A percentile compares a stretch with the other conserved stretches of the same genome.
Conservation (phyloP, 2,888 invertebrate genomes). For the Cephonodes hylas region DNA sequence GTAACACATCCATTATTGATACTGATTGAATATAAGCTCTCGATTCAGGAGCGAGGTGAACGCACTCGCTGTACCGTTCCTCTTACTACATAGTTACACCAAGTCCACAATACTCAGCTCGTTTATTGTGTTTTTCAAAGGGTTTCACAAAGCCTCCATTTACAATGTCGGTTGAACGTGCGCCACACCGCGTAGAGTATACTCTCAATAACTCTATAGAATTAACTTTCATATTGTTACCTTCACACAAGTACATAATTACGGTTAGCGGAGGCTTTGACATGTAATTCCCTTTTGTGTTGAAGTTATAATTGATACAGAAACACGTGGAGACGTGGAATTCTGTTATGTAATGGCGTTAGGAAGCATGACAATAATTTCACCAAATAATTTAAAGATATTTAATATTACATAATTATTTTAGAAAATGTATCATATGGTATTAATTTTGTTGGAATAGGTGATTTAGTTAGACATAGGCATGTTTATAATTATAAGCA, state of each 20-base stretch:
- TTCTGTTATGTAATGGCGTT: not conserved
- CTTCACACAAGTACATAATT: conserved; percentile 4
- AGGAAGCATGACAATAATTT: not conserved
- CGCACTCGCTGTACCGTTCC: conserved; percentile 25
- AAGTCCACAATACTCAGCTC: conserved; percentile 49
- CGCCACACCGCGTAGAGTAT: conserved; percentile 25
- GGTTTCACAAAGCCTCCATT: conserved; percentile 54
- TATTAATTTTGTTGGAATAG: too few species aligned
- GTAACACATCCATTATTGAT: conserved; percentile 6
- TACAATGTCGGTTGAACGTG: conserved; percentile 32
- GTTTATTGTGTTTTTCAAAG: conserved; percentile 62
- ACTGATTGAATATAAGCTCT: conserved; percentile 4
- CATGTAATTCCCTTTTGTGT: not conserved
- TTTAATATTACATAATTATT: too few species aligned
- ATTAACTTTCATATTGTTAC: conserved; percentile 30
- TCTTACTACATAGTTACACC: conserved; percentile 25
- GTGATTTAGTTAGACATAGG: too few species aligned
- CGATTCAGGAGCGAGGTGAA: conserved; percentile 17
- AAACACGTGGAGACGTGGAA: not conserved
- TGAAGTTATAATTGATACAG: not conserved
- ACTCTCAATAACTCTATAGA: conserved; percentile 25
- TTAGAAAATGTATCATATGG: too few species aligned
- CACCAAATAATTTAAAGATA: too few species aligned
- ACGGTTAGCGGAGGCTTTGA: conserved; percentile 2
- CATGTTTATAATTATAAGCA: too few species aligned